Conservation (phyloP, 1,140 invertebrate genomes). For the Drosophila miranda region DNA sequence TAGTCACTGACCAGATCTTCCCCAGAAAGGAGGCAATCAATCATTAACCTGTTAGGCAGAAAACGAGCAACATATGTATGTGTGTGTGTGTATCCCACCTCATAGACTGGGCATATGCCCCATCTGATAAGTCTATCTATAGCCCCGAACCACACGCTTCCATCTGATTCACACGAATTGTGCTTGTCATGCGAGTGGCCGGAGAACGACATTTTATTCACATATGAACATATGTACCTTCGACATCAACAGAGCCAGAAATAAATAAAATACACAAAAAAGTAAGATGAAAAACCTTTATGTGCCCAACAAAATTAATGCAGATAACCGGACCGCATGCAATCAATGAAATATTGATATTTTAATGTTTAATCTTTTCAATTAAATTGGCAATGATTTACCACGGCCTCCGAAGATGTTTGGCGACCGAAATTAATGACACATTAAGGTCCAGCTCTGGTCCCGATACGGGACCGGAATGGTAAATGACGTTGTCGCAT, state of each 20-base stretch:
- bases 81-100: no score
- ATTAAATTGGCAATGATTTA: slow-evolving; percentile 73
- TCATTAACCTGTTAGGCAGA: no score
- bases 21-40: no score
- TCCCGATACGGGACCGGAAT: slow-evolving; percentile 15
- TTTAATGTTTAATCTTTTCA: slow-evolving; percentile 79
- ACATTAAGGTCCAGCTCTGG: slow-evolving; percentile 23
- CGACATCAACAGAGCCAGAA: neutral
- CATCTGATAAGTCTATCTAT: slow-evolving; percentile 24
- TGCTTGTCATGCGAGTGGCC: slow-evolving; percentile 26
- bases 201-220: slow-evolving; percentile 34
- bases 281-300: slow-evolving; percentile 2
- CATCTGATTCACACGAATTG: slow-evolving; percentile 6
- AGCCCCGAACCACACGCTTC: neutral
- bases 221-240: slow-evolving; percentile 1
- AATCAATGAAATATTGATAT: slow-evolving; percentile 76
- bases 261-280: slow-evolving; percentile 26
- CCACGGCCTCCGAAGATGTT: slow-evolving; percentile 46
- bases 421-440: slow-evolving; percentile 33
- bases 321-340: slow-evolving; percentile 47
- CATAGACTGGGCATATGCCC: neutral
- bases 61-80: no score
- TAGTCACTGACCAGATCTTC: no score
- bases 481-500: slow-evolving; percentile 64
- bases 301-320: slow-evolving; percentile 53